Percentiles rank a stretch among this genome's conserved stretches.
phyloP scores from a whole-genome alignment of 2,888 invertebrate genomes.

The Autographa gamma region DNA sequence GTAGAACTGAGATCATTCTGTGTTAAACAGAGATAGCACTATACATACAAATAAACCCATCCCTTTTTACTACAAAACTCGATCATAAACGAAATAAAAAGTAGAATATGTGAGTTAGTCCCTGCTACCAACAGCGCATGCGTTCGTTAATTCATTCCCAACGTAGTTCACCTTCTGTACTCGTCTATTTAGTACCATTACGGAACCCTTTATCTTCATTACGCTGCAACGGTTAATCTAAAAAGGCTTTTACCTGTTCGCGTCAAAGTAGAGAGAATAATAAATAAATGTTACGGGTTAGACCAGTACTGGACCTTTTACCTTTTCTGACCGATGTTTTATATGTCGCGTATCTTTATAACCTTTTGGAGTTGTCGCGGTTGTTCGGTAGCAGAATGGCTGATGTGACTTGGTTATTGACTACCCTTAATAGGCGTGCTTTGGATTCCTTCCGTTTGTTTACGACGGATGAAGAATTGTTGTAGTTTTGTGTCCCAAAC shows the following conservation, averaged over 20 bases:
- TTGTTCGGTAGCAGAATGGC: neutral
- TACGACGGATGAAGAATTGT: neutral
- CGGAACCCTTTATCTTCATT: constrained; percentile 82
- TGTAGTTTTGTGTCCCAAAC: neutral
- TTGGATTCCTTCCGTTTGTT: constrained; percentile 2
- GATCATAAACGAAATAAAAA: neutral
- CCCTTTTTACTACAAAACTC: too few relatives aligned
- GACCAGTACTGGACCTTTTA: constrained; percentile 24
- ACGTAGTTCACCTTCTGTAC: constrained; percentile 41
- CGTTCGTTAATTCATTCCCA: neutral
- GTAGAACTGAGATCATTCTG: too few relatives aligned
- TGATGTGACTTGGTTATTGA: constrained; percentile 5
- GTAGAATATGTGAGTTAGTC: neutral
- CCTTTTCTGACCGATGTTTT: constrained; percentile 30
- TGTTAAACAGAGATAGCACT: too few relatives aligned
- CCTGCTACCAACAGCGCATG: neutral
- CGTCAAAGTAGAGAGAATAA: constrained; percentile 78
- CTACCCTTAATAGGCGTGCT: neutral
- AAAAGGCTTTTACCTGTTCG: constrained; percentile 79
- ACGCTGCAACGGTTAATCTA: constrained; percentile 79
- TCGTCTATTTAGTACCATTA: constrained; percentile 64
- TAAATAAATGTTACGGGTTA: constrained; percentile 69
- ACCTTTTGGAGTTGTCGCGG: constrained; percentile 14
- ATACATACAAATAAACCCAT: too few relatives aligned
- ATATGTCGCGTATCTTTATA: constrained; percentile 27